Evolutionary conservation across 1,140 invertebrate species (phyloP), one percentile per base, ranked within the genome.

Genomic region (Anastatus disparis): DNA sequence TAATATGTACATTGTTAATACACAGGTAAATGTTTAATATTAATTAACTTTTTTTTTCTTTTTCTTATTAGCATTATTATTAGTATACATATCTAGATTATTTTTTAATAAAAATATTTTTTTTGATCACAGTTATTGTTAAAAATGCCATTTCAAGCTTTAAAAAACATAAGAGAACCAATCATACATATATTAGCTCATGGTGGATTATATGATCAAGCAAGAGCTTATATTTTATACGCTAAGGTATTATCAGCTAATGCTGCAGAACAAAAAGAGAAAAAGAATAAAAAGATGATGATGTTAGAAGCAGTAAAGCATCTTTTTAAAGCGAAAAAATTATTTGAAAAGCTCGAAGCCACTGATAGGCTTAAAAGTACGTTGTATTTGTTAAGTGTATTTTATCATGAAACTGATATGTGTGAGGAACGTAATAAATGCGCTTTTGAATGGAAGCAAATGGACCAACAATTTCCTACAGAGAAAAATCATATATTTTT

Each of bases 201-300:
- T 76, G 94, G 94, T 1, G 91, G 91, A n/a, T 85, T 89, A n/a
- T 94, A 90, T 75, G 94, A 96, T 79, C 89, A 91, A 71, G 93
- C 90, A 2, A 89, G 91, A 82, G 90, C 87, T 3, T 82, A 89
- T 66, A 78, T 91, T 55, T 76, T 91, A 4, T 90, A 91, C 70
- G 89, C 90, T 1, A 91, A 92, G 77, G 93, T 91, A 74, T 83
- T 92, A 64, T 88, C 93, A 15, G 90, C 90, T 10, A 88, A 87
- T 83, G 76, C 89, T 78, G 64, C 71, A 9, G 53, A 78, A 1
- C 81, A 85, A 27, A 85, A 81, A 3, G 86, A 89, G 44, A 79
- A 84, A 8, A 83, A 87, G 65, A n/a, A n/a, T n/a, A 87, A 89
- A 48, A 80, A 84, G 7, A 82, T 87, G 66, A 86, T 89, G 26